Conservation (phyloP, 1,140 invertebrate species). For the Calliphora vicina region DNA sequence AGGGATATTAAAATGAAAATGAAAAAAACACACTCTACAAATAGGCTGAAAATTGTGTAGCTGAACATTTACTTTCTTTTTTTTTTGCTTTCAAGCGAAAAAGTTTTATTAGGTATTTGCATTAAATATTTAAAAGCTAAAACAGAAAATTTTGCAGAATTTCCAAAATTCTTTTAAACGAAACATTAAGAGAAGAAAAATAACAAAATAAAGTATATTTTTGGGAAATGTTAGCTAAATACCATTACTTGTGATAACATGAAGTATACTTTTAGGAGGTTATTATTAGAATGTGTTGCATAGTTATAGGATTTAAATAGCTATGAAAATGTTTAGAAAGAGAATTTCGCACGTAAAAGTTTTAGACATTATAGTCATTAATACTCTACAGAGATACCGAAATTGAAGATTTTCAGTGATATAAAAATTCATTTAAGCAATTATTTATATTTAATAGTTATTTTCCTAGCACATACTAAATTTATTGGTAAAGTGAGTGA, state of each 20-base stretch:
- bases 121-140: constrained; percentile 26
- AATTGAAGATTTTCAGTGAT: too few species aligned
- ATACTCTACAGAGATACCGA: too few species aligned
- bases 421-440: too few species aligned
- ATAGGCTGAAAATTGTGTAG: constrained; percentile 8
- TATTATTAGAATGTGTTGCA: not conserved
- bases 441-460: too few species aligned
- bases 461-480: too few species aligned
- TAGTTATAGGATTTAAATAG: not conserved
- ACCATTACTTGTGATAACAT: not conserved
- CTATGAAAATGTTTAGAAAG: not conserved
- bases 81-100: not conserved
- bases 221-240: not conserved
- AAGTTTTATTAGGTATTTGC: constrained; percentile 18
- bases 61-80: not conserved
- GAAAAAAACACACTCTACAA: constrained; percentile 7
- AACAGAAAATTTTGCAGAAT: not conserved
- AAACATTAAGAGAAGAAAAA: not conserved
- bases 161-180: not conserved
- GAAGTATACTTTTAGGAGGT: not conserved
- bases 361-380: too few species aligned
- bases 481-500: too few species aligned
- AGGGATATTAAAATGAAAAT: not conserved
- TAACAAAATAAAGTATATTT: not conserved
- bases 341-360: not conserved